A percentile compares a stretch with the other conserved stretches of the same genome.
These are phyloP conservation scores for Rostratula benghalensis DNA, from an alignment of 2,113 vertebrate genomes.

Conservation along the genomic window DNA sequence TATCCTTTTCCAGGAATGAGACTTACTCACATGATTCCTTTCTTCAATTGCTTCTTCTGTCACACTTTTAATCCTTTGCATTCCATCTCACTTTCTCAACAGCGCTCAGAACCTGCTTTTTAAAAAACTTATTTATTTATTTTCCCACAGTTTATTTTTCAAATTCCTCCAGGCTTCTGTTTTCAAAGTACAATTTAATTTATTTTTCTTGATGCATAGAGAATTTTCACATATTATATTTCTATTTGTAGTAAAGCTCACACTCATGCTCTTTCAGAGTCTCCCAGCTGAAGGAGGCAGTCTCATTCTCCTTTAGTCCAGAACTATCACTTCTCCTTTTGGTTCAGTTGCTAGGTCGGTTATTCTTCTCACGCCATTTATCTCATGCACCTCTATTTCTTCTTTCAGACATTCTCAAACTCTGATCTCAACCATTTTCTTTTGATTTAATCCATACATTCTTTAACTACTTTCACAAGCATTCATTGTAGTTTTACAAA, in stretches of 20 bases:
- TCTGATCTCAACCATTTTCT: not conserved
- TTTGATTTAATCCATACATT: not conserved
- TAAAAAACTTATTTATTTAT: not conserved
- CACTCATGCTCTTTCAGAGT: not conserved
- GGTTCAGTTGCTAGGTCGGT: not conserved
- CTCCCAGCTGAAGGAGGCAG: not conserved
- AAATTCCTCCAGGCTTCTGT: not conserved
- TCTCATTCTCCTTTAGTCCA: not conserved
- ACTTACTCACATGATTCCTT: not conserved
- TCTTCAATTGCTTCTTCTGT: not conserved
- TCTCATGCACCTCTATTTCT: not conserved
- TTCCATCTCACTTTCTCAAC: not conserved
- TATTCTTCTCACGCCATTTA: not conserved
- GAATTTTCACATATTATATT: not conserved
- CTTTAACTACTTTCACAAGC: not conserved
- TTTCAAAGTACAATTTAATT: not conserved
- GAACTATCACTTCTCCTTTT: not conserved
- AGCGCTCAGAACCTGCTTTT: not conserved
- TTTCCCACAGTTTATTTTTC: not conserved
- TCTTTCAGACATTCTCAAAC: not conserved
- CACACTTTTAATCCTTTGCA: not conserved
- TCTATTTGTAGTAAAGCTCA: not conserved
- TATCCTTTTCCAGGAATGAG: not conserved
- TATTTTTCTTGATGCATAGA: not conserved
- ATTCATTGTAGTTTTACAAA: not conserved